These are phyloP conservation scores for Hippolais icterina DNA, from an alignment of 2,113 vertebrate genomes.

Conservation along the genomic window DNA sequence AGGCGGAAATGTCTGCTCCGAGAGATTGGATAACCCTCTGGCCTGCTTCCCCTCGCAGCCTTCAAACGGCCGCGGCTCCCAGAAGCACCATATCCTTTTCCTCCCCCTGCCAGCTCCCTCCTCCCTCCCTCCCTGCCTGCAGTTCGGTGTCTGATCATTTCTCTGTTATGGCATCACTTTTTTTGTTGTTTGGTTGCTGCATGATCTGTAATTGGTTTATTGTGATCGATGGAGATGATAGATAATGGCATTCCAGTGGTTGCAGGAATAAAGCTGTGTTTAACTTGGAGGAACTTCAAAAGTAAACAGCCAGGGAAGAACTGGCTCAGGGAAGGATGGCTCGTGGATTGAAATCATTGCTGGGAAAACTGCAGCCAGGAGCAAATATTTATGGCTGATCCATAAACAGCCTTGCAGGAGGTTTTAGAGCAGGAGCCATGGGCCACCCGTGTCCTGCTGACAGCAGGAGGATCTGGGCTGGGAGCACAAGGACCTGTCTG, in stretches of 20 bases:
- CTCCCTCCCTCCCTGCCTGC: neutral
- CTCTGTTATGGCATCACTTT: neutral
- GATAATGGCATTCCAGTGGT: neutral
- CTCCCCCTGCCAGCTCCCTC: neutral
- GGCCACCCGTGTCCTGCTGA: rapidly evolving
- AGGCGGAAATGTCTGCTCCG: slow-evolving; percentile 80
- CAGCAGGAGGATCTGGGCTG: neutral
- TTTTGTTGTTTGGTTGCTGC: neutral
- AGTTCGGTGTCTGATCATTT: neutral
- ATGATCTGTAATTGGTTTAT: neutral
- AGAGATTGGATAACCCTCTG: slow-evolving; percentile 78
- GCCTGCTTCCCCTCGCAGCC: slow-evolving; percentile 30
- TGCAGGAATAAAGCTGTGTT: neutral
- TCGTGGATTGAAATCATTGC: neutral
- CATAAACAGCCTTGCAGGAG: neutral
- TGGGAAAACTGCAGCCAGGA: neutral
- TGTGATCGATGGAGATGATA: neutral
- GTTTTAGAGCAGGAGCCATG: rapidly evolving
- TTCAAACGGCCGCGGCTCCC: slow-evolving; percentile 41
- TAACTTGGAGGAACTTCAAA: neutral
- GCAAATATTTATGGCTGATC: slow-evolving; percentile 29
- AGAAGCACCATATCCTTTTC: slow-evolving; percentile 43
- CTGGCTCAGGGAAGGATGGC: neutral
- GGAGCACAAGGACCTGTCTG: neutral
- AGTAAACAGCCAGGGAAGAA: neutral